phyloP scores from a whole-genome alignment of 1,140 invertebrate genomes.

The Pseudomyrmex dendroicus region DNA sequence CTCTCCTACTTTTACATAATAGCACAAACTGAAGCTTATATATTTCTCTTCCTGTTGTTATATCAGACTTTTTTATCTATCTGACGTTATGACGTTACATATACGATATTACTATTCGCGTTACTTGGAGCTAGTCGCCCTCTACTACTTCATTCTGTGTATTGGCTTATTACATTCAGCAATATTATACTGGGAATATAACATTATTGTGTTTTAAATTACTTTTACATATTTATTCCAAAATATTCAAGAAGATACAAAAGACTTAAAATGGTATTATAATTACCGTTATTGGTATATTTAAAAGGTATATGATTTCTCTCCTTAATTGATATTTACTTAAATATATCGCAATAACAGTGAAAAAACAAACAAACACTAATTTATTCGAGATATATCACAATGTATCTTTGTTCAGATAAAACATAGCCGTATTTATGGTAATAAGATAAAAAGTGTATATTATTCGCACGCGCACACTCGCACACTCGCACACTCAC shows the following conservation, averaged over 20 bases:
- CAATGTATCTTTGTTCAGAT: conserved; percentile 82
- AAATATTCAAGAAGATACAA: conserved; percentile 60
- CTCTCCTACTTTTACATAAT: conserved; percentile 46
- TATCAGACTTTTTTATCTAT: conserved; percentile 22
- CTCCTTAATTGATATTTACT: conserved; percentile 68
- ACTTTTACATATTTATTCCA: conserved; percentile 53
- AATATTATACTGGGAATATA: conserved; percentile 7
- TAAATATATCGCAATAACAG: conserved; percentile 53
- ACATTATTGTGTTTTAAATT: conserved; percentile 2
- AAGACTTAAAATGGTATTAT: conserved; percentile 48
- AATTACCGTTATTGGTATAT: conserved; percentile 35
- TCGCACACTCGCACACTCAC: neutral
- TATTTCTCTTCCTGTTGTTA: conserved; percentile 45
- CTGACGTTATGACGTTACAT: no score
- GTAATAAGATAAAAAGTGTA: conserved; percentile 76
- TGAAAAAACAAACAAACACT: conserved; percentile 74
- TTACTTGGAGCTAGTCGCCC: neutral
- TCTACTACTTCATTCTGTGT: neutral
- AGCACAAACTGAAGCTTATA: conserved; percentile 41
- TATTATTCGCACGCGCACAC: conserved; percentile 44
- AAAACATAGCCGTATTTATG: conserved; percentile 79
- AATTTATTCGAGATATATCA: conserved; percentile 80
- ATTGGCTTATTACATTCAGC: neutral
- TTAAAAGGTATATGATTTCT: conserved; percentile 60
- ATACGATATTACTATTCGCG: neutral